These are phyloP conservation scores for Aythya baeri DNA, from an alignment of 2,113 vertebrate species.

Conservation along the genomic window DNA sequence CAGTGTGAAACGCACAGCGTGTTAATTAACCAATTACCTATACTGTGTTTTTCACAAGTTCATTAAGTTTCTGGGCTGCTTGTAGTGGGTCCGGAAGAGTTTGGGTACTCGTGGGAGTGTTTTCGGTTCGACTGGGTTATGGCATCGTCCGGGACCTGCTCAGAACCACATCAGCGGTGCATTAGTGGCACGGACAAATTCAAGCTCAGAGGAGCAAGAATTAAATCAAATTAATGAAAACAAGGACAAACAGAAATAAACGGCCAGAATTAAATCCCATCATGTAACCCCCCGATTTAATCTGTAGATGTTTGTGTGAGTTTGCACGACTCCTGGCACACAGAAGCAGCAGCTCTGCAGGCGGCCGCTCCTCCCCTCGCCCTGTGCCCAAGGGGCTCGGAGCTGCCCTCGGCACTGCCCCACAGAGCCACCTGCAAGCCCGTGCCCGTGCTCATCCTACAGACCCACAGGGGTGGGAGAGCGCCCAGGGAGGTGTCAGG, in stretches of 20 bases:
- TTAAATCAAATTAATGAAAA: not conserved
- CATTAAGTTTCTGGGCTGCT: not conserved
- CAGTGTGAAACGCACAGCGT: not conserved
- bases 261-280: not conserved
- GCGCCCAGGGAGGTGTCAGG: no score
- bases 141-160: not conserved
- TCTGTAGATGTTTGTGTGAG: not conserved
- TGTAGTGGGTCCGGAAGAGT: not conserved
- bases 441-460: rapidly evolving
- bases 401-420: not conserved
- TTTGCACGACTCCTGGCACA: not conserved
- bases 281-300: not conserved
- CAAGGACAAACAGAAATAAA: not conserved
- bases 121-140: not conserved
- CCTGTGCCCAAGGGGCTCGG: rapidly evolving
- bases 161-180: not conserved
- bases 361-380: not conserved
- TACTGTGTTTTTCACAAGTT: not conserved
- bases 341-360: not conserved
- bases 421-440: not conserved
- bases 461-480: no score
- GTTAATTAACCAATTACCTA: not conserved
- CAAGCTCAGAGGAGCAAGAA: not conserved
- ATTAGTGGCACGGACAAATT: not conserved
- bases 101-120: not conserved